Evolutionary conservation across 2,113 vertebrate species (phyloP).

Genomic region (Chionomys nivalis): DNA sequence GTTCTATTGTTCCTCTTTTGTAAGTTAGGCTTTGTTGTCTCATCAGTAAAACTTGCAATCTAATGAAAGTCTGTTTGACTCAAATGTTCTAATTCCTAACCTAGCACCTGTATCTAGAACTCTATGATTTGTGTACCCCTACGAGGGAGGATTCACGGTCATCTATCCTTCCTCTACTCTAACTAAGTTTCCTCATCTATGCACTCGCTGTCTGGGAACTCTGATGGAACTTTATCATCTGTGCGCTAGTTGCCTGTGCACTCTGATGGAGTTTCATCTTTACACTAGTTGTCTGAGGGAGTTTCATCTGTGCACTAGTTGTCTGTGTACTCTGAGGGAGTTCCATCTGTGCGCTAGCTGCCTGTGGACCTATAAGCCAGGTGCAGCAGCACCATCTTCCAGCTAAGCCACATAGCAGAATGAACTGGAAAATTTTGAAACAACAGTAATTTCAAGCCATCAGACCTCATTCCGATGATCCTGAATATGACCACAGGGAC

Average conservation of each 20-base stretch:
- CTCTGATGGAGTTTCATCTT: neutral
- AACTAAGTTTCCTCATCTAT: neutral
- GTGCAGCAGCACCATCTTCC: neutral
- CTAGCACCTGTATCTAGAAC: neutral
- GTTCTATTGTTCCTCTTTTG: neutral
- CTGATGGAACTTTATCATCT: neutral
- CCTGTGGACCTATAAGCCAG: neutral
- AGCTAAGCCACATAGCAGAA: neutral
- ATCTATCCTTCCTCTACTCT: neutral
- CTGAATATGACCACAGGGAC: neutral
- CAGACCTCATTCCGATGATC: neutral
- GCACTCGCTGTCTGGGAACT: neutral
- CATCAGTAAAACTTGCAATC: neutral
- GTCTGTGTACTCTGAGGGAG: neutral
- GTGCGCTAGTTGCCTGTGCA: neutral
- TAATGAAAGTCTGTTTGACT: neutral
- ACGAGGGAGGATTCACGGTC: neutral
- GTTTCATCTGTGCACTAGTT: neutral
- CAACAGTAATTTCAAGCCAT: neutral
- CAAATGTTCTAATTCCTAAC: conserved; percentile 14
- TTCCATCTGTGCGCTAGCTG: neutral
- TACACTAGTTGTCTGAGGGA: neutral
- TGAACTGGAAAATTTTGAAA: neutral
- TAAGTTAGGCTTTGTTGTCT: neutral
- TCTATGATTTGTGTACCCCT: neutral